Conservation (phyloP, 2,797 vertebrate genomes). For the Molossus molossus region DNA sequence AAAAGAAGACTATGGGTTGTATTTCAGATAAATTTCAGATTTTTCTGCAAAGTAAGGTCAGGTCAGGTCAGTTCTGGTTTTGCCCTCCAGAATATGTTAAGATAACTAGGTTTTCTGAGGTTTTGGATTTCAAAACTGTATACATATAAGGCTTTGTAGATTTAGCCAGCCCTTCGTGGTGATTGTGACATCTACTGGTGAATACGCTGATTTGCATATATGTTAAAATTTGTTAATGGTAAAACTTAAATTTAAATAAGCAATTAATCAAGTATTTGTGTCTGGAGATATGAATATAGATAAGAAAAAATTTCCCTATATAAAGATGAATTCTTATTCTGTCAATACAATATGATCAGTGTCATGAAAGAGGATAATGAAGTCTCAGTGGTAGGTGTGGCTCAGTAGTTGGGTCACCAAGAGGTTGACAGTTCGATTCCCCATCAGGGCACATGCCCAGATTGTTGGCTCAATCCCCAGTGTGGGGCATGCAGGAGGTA, state of each 20-base stretch:
- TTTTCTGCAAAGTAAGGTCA: not conserved
- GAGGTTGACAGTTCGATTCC: no score
- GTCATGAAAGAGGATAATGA: not conserved
- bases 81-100: not conserved
- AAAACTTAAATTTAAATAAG: not conserved
- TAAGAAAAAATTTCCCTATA: not conserved
- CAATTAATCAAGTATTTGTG: not conserved
- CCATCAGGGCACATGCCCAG: no score
- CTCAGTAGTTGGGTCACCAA: no score
- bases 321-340: not conserved
- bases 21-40: not conserved
- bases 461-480: no score
- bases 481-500: no score
- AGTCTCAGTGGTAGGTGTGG: not conserved
- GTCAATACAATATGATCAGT: not conserved
- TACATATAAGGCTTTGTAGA: rapidly evolving
- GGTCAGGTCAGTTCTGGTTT: not conserved
- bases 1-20: not conserved
- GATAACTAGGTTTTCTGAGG: not conserved
- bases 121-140: conserved; percentile 50
- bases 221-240: not conserved
- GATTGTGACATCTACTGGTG: conserved; percentile 79
- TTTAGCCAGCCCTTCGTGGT: not conserved
- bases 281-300: not conserved
- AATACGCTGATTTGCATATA: not conserved